phyloP scores from a whole-genome alignment of 1,140 invertebrate species.

The Matsumurasca onukii region DNA sequence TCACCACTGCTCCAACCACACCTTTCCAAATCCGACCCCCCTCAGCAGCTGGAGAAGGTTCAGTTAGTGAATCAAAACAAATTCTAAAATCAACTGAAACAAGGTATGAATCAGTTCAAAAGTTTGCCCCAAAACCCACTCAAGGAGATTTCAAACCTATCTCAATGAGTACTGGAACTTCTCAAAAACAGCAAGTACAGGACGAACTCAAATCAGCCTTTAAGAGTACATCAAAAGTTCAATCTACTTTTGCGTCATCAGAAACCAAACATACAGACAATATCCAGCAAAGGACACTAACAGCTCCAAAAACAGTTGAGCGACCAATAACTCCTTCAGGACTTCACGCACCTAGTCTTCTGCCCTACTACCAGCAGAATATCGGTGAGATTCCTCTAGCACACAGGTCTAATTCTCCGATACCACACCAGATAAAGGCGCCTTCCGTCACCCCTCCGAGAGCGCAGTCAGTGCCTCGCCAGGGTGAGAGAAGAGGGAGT shows the following conservation, averaged over 20 bases:
- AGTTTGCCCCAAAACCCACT: slow-evolving; percentile 14
- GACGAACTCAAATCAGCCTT: slow-evolving; percentile 46
- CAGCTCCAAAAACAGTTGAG: slow-evolving; percentile 1
- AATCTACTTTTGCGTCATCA: background rate
- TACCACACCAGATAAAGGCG: slow-evolving; percentile 37
- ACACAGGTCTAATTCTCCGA: slow-evolving; percentile 36
- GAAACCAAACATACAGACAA: slow-evolving; percentile 1
- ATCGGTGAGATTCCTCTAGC: slow-evolving; percentile 51
- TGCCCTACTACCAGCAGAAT: slow-evolving; percentile 60
- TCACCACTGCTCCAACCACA: slow-evolving; percentile 35
- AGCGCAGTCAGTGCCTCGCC: slow-evolving; percentile 5
- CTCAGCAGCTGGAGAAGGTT: background rate
- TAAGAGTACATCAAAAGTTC: slow-evolving; percentile 1
- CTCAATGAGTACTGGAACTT: background rate
- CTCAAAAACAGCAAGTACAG: slow-evolving; percentile 47
- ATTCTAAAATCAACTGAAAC: background rate
- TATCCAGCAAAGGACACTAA: background rate
- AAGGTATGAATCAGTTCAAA: background rate
- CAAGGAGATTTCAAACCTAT: slow-evolving; percentile 26
- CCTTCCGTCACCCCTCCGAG: slow-evolving; percentile 26
- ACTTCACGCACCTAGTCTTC: slow-evolving; percentile 43
- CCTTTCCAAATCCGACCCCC: too few species aligned
- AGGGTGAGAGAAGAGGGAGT: background rate
- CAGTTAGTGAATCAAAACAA: background rate
- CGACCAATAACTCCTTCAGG: slow-evolving; percentile 38